Evolutionary conservation across 2,888 invertebrate species (phyloP).

Genomic region (Apantesis nais): DNA sequence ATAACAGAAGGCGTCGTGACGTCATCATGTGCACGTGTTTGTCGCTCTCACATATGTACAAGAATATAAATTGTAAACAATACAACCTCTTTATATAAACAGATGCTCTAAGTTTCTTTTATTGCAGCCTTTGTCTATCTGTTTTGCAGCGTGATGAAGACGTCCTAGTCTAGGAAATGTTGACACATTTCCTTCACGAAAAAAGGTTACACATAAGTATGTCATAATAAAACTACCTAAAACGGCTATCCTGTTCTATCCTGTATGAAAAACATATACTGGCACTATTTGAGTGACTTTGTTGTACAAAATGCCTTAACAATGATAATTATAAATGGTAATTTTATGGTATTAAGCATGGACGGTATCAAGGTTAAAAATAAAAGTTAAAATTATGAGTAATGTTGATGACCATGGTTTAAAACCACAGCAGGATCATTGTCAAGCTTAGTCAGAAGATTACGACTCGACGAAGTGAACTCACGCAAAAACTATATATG

Average conservation of each 20-base stretch:
- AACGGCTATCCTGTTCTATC: too few relatives aligned
- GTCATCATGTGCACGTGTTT: conserved; percentile 53
- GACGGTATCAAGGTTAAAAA: conserved; percentile 19
- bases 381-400: conserved; percentile 27
- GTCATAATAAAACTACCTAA: too few relatives aligned
- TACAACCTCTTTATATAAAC: conserved; percentile 18
- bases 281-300: background rate
- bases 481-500: conserved; percentile 64
- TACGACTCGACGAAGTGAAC: conserved; percentile 52
- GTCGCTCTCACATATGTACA: conserved; percentile 45
- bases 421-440: conserved; percentile 56
- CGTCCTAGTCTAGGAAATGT: background rate
- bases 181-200: background rate
- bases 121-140: background rate
- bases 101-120: background rate
- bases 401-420: conserved; percentile 27
- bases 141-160: background rate
- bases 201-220: too few relatives aligned
- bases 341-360: too few relatives aligned
- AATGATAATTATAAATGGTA: background rate
- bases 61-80: conserved; percentile 62
- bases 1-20: conserved; percentile 55
- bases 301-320: background rate
- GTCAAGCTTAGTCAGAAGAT: conserved; percentile 52
- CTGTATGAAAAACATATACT: too few relatives aligned